These are phyloP conservation scores for Oligia latruncula DNA, from an alignment of 2,888 invertebrate genomes.

Conservation along the genomic window DNA sequence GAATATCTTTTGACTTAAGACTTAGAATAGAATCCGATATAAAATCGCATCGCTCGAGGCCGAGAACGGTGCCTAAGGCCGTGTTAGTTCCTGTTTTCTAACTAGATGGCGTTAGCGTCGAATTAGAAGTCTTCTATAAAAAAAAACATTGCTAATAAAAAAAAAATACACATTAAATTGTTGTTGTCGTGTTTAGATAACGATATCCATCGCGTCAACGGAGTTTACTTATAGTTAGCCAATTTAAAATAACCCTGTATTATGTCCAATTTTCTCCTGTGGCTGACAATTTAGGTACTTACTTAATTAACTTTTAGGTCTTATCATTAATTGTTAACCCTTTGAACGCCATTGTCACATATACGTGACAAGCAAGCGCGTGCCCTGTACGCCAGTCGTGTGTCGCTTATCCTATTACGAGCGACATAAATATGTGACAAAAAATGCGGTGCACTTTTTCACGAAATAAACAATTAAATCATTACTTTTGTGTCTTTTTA, in stretches of 20 bases:
- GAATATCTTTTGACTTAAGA: background rate
- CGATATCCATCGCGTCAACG: background rate
- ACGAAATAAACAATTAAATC: no score
- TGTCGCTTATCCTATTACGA: no score
- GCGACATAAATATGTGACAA: no score
- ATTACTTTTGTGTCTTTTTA: no score
- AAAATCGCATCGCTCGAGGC: background rate
- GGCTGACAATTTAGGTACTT: slow-evolving; percentile 1
- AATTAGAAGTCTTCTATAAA: background rate
- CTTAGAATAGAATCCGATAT: background rate
- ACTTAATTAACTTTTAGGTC: background rate
- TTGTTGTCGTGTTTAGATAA: background rate
- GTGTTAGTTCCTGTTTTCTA: background rate
- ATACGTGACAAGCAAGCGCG: no score
- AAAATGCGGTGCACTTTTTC: no score
- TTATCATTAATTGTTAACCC: background rate
- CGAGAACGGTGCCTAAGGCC: no score
- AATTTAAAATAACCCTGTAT: background rate
- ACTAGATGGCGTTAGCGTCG: background rate
- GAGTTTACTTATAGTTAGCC: background rate
- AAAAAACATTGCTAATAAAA: background rate
- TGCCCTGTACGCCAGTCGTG: no score
- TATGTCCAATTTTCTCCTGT: background rate
- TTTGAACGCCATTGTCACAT: no score
- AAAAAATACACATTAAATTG: background rate